Evolutionary conservation across 2,113 vertebrate species (phyloP), one percentile per base, ranked within the genome.

Genomic region (Hypomesus transpacificus): DNA sequence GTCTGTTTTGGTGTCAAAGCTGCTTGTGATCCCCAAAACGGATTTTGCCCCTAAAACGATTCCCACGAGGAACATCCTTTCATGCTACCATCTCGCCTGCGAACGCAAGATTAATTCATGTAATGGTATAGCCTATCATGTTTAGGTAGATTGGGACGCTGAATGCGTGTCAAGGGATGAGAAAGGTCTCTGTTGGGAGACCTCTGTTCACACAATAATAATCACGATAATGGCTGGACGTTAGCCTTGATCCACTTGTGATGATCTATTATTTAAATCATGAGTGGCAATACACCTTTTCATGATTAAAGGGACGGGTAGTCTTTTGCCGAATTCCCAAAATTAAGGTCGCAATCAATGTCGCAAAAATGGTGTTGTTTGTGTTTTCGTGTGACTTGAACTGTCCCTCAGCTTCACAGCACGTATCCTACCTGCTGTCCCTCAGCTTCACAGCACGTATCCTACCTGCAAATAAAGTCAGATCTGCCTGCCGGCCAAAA

Each of bases 401-500:
- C 39, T 7, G 9, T 11, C 39, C 9, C 5, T 13, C 39, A 9
- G 39, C 39, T 46, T 46, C 39, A 46, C 28, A 68, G 14, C 22
- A 64, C 13, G 4, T 14, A 34, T 24, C 46, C 24, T 52, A 52
- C 3, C 34, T 71, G 24, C 11, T 6, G 6, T 6, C 34, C 34
- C 3, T 8, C 34, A 3, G 34, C 34, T 39, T 39, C 34, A 39
- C 28, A 68, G 14, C 22, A 64, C 13, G 4, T 14, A 34, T 24
- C 46, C 24, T 52, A 52, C 3, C 34, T 71, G 24, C 11, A 75
- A 52, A 62, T 22, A 69, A 46, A 39, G 56, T 68, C 67, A 26
- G 26, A 21, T 46, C 34, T 51, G 20, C 11, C 17, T 34, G 62
- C 17, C 14, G 20, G 18, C 59, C 21, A 51, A 63, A 69, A 5